phyloP scores from a whole-genome alignment of 2,797 vertebrate genomes.

The Tarsius wallacei region DNA sequence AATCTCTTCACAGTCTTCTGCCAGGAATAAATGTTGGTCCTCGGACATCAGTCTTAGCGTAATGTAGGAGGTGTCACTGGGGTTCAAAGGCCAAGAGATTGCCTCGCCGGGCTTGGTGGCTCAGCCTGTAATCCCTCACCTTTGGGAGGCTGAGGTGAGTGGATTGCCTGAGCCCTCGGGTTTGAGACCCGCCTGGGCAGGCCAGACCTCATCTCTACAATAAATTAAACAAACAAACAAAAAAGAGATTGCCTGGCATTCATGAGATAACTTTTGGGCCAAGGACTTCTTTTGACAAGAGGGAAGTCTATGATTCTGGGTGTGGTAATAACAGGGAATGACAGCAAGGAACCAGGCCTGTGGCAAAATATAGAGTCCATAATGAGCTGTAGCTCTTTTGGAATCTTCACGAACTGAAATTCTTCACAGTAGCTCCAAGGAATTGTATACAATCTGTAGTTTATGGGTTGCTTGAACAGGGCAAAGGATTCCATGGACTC shows the following conservation, averaged over 20 bases:
- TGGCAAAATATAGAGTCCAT: not conserved
- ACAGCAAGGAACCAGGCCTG: not conserved
- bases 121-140: too few species aligned
- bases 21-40: conserved; percentile 49
- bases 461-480: not conserved
- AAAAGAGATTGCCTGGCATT: conserved; percentile 40
- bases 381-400: not conserved
- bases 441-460: not conserved
- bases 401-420: conserved; percentile 17
- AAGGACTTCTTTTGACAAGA: not conserved
- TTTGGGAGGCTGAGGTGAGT: too few species aligned
- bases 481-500: not conserved
- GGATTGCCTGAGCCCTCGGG: too few species aligned
- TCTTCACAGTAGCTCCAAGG: conserved; percentile 7
- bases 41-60: conserved; percentile 6
- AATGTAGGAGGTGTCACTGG: not conserved
- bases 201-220: too few species aligned
- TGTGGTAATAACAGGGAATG: not conserved
- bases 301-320: not conserved
- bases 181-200: too few species aligned
- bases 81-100: conserved; percentile 10
- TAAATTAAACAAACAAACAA: too few species aligned
- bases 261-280: not conserved
- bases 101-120: too few species aligned
- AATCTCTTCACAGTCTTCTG: conserved; percentile 48